Evolutionary conservation across 1,140 invertebrate species (phyloP), one percentile per base, ranked within the genome.

Genomic region (Zaprionus capensis): DNA sequence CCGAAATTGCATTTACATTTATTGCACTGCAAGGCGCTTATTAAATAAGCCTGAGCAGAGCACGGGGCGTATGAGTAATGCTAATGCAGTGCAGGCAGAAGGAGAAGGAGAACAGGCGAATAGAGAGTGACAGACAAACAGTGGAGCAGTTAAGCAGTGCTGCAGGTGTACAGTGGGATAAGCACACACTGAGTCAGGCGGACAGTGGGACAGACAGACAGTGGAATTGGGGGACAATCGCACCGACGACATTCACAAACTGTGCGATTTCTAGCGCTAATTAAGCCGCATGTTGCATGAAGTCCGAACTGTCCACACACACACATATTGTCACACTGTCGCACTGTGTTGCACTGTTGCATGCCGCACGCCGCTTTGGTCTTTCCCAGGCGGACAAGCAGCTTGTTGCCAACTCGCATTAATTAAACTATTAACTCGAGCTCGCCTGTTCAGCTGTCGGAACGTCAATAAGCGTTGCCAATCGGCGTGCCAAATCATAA

Each of bases 211-310:
- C 41, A 41, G 15, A n/a, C 41, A 46, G 17, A 46, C 41, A 41
- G 15, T n/a, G 15, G 7, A 49, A 20, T 22, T 51, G 46, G 20
- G 46, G 46, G 20, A 51, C 46, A 51, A 51, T 51, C 20, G 44
- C 38, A 6, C 14, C 38, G 38, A 15, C 38, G 46, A 51, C 46
- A 51, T 51, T 51, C 46, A 12, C n/a, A 56, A 70, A 74, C 53
- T 64, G 53, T 56, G 59, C 72, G 34, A 77, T 62, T 77, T 67
- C 28, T 51, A 64, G 57, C 53, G 62, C 78, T 83, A 83, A 83
- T 83, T 84, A 83, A 85, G 81, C 83, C 64, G 78, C 81, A 73
- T 83, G 81, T 84, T 81, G 59, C 80, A 65, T 24, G 14, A 17
- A 31, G 17, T n/a, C 26, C 20, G 31, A 51, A 17, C n/a, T 46